Evolutionary conservation across 1,140 invertebrate genomes (phyloP), one percentile per base, ranked within the genome.

Genomic region (Zaprionus camerounensis): DNA sequence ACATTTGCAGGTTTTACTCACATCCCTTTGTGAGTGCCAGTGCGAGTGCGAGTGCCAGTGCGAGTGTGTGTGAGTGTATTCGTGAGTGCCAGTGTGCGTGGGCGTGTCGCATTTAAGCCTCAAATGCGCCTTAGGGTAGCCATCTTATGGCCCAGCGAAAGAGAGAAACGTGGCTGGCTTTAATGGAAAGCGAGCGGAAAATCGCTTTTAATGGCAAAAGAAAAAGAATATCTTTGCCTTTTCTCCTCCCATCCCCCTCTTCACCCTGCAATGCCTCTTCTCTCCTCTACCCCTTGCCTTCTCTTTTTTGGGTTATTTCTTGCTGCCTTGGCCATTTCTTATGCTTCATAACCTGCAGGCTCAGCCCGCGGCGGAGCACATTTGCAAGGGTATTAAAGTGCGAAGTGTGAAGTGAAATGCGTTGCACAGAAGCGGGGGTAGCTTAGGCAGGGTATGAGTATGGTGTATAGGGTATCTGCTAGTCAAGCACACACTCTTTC

Each of bases 141-240:
- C 76, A 68, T 81, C 84, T 88, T 83, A 81, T 88, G 78, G 67
- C 7, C 67, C 41, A 46, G n/a, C 41, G 13, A 12, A 4, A 15
- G 41, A 17, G 56, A 74, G 67, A 65, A 65, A 65, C 63, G 71
- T 66, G 57, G 64, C 67, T 80, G 81, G 70, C 85, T 88, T 88
- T 90, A 88, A 88, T 88, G 78, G 85, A 90, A 88, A 90, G 73
- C 78, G 78, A 90, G 86, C 81, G 71, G 78, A 90, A 82, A 88
- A 88, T 88, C 85, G 85, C 81, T 81, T 90, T 85, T 88, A 81
- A 81, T 79, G 66, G 71, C 62, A 57, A 80, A 78, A 65, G 68
- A 61, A 80, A 83, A 80, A 77, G 73, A 67, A 62, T 53, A 57
- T 78, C 51, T 71, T 57, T 44, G 41, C 51, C 53, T 61, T 61